Percentiles rank a stretch among this genome's conserved stretches.
These are phyloP conservation scores for Phainopepla nitens DNA, from an alignment of 2,113 vertebrate species.

Conservation along the genomic window DNA sequence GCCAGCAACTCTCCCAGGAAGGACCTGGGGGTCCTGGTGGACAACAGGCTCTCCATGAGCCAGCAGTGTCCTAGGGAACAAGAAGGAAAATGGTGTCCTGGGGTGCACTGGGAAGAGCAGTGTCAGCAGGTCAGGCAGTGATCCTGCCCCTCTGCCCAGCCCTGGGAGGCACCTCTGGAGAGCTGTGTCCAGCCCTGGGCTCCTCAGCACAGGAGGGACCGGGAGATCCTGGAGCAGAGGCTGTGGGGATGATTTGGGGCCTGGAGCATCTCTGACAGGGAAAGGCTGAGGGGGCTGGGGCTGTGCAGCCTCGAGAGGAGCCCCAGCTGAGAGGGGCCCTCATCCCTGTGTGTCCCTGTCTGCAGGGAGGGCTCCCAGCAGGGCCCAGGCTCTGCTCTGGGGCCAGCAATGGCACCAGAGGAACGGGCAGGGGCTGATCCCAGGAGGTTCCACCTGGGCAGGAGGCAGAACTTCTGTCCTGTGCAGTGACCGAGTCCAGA, in stretches of 20 bases:
- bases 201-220: background rate
- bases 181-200: background rate
- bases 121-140: background rate
- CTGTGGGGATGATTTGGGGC: background rate
- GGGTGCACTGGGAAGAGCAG: background rate
- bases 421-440: background rate
- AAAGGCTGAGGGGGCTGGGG: background rate
- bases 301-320: background rate
- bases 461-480: background rate
- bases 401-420: background rate
- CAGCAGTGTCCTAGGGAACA: background rate
- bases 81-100: background rate
- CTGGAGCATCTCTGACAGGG: background rate
- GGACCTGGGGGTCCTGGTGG: background rate
- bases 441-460: background rate
- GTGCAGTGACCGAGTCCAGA: rapidly evolving
- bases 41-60: background rate
- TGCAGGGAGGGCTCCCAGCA: background rate
- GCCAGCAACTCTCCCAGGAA: background rate
- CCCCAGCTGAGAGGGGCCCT: background rate
- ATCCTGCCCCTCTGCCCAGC: background rate
- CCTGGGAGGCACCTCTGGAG: background rate
- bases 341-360: background rate
- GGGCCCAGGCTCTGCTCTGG: background rate
- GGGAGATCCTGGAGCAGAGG: background rate